Conservation (phyloP, 35 echinoderm and acorn worm species). For the Lytechinus pictus region DNA sequence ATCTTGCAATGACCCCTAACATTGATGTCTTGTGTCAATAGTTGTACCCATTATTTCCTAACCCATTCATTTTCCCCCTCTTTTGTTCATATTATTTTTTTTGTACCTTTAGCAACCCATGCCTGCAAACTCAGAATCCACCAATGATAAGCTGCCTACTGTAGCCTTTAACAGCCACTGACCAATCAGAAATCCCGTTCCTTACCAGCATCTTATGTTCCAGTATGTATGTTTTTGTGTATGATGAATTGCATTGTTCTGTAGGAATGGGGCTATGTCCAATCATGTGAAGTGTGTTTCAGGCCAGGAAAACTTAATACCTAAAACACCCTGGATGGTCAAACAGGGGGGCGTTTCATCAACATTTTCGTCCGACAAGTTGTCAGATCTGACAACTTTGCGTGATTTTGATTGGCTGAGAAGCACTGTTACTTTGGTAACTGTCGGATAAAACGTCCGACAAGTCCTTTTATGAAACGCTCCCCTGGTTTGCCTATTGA, state of each 20-base stretch:
- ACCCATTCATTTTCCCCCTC: neutral
- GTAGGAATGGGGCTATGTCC: neutral
- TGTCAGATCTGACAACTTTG: too few species aligned
- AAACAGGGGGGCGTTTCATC: too few species aligned
- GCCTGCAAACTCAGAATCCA: slow-evolving; percentile 35
- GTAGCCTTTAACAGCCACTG: slow-evolving; percentile 48
- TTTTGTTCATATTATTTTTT: slow-evolving; percentile 23
- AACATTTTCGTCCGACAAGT: too few species aligned
- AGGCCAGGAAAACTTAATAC: neutral
- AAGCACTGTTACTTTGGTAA: too few species aligned
- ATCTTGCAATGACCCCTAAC: too few species aligned
- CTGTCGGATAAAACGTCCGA: too few species aligned
- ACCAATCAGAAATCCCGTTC: slow-evolving; percentile 32
- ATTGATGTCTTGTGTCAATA: neutral
- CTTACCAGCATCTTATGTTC: slow-evolving; percentile 42
- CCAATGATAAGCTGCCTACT: slow-evolving; percentile 38
- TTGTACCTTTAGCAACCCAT: slow-evolving; percentile 33
- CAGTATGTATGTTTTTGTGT: slow-evolving; percentile 40
- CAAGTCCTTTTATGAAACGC: too few species aligned
- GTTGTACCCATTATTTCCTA: neutral
- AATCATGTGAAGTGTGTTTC: neutral
- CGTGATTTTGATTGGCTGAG: too few species aligned
- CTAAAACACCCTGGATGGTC: too few species aligned
- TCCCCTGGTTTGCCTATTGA: too few species aligned
- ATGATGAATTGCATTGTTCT: neutral